Evolutionary conservation across 2,113 vertebrate species (phyloP).

Genomic region (Zosterops hypoxanthus): DNA sequence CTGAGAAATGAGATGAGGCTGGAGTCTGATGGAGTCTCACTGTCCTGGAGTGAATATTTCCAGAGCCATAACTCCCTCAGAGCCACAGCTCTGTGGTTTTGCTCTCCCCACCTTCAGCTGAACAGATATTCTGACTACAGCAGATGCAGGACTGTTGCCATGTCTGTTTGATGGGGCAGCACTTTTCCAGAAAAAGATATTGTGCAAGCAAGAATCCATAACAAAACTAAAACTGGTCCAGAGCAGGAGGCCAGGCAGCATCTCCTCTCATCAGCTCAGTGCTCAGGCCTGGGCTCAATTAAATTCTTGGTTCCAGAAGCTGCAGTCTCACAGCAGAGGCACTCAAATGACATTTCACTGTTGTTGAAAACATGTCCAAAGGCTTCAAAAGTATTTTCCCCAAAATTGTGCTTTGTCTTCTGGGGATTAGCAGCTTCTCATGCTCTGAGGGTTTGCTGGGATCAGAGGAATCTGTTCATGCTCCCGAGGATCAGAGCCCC

Average conservation of each 20-base stretch:
- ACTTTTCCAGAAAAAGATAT: not conserved
- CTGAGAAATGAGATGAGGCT: not conserved
- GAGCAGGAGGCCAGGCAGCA: not conserved
- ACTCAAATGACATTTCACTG: no score
- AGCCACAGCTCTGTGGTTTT: not conserved
- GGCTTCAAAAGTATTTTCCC: not conserved
- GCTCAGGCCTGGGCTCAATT: not conserved
- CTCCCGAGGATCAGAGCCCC: not conserved
- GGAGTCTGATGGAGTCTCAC: not conserved
- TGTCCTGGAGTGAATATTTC: not conserved
- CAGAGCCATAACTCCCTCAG: not conserved
- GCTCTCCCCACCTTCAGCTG: not conserved
- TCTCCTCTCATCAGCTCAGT: not conserved
- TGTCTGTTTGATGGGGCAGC: not conserved
- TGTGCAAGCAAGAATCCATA: rapidly evolving
- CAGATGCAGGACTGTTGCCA: not conserved
- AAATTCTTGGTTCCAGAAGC: not conserved
- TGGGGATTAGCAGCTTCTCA: not conserved
- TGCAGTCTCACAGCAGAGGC: not conserved
- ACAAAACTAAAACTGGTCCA: not conserved
- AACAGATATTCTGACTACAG: rapidly evolving
- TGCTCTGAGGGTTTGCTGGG: not conserved
- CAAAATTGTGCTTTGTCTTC: not conserved
- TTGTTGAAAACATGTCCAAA: rapidly evolving
- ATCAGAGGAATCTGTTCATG: not conserved